Percentiles rank a stretch among this genome's conserved stretches.
Evolutionary conservation across 1,140 invertebrate genomes (phyloP).

Genomic region (Orius laevigatus): DNA sequence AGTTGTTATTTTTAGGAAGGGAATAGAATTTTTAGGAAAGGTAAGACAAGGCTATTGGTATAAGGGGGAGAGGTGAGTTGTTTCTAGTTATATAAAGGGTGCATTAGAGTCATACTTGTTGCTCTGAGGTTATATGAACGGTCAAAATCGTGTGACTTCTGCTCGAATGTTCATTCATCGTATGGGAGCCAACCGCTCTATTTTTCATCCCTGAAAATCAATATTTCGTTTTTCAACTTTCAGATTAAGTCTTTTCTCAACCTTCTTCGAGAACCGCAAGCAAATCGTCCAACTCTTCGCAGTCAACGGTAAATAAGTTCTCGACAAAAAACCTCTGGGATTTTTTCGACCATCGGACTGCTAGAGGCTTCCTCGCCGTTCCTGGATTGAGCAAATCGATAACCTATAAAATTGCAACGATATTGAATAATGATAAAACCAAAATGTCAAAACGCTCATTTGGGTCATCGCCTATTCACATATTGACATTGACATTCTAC

Average conservation of each 20-base stretch:
- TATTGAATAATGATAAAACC: no score
- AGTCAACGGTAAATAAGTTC: conserved; percentile 86
- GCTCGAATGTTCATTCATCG: conserved; percentile 92
- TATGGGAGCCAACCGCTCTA: conserved; percentile 69
- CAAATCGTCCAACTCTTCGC: conserved; percentile 83
- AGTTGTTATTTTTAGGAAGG: no score
- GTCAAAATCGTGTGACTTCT: conserved; percentile 90
- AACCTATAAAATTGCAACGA: conserved; percentile 41
- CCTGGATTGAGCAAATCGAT: conserved; percentile 87
- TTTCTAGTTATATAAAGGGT: no score
- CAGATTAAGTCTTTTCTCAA: conserved; percentile 23
- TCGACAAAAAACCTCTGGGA: conserved; percentile 85
- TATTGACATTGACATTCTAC: no score
- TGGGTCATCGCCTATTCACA: no score
- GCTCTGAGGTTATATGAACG: conserved; percentile 56
- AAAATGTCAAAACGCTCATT: no score
- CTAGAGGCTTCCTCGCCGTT: conserved; percentile 57
- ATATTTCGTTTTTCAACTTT: background rate
- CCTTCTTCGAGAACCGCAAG: conserved; percentile 90
- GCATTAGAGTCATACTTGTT: conserved; percentile 43
- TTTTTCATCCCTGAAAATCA: conserved; percentile 54
- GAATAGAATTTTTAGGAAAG: no score
- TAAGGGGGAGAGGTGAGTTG: no score
- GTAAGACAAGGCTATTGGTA: no score
- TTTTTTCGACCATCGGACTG: conserved; percentile 85